Evolutionary conservation across 2,888 invertebrate species (phyloP).

Genomic region (Parnassius orleans): DNA sequence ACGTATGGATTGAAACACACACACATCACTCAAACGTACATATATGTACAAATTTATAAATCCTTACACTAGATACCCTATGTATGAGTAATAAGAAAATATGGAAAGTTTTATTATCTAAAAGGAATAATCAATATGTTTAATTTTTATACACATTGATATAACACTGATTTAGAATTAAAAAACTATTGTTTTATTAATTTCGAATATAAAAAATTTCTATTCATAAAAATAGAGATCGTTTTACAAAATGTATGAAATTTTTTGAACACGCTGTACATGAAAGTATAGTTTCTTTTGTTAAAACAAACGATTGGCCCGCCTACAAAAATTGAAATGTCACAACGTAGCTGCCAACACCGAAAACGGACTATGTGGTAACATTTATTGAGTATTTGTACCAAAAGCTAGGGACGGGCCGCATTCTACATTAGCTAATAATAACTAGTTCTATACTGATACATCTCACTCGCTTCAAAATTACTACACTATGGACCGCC

Average conservation of each 20-base stretch:
- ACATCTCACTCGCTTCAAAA: slow-evolving; percentile 63
- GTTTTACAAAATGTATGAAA: slow-evolving; percentile 12
- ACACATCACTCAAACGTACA: slow-evolving; percentile 39
- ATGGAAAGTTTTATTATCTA: slow-evolving; percentile 29
- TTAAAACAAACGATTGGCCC: slow-evolving; percentile 4
- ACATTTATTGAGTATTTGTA: slow-evolving; percentile 77
- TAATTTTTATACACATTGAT: slow-evolving; percentile 17
- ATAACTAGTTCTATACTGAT: slow-evolving; percentile 48
- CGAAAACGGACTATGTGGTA: slow-evolving; percentile 43
- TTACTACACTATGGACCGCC: slow-evolving; percentile 12
- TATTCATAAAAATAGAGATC: slow-evolving; percentile 25
- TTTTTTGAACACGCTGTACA: slow-evolving; percentile 22
- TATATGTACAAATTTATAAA: slow-evolving; percentile 38
- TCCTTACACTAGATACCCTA: slow-evolving; percentile 29
- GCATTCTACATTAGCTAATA: slow-evolving; percentile 43
- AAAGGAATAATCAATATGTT: slow-evolving; percentile 16
- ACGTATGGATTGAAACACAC: slow-evolving; percentile 34
- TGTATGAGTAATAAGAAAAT: slow-evolving; percentile 32
- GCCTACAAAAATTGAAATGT: neutral
- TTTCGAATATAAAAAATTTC: slow-evolving; percentile 19
- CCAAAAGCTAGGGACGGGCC: slow-evolving; percentile 61
- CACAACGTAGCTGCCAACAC: slow-evolving; percentile 21
- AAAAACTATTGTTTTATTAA: slow-evolving; percentile 20
- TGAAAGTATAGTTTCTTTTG: neutral
- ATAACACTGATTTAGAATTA: slow-evolving; percentile 19